Conservation (phyloP, 2,113 vertebrate genomes). For the Telmatochromis sp. region DNA sequence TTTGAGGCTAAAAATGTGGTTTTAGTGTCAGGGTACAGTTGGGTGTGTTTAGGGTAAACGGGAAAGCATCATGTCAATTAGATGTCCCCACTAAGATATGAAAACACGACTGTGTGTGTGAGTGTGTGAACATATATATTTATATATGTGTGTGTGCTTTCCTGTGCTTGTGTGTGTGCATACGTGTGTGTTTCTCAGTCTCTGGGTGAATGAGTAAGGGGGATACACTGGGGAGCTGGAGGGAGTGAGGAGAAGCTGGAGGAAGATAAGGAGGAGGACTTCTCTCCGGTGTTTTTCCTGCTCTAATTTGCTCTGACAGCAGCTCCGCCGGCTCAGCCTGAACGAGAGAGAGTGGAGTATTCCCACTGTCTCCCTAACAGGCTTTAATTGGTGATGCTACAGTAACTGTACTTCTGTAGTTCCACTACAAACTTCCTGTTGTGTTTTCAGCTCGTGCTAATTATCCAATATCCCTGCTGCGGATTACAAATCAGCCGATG, state of each 20-base stretch:
- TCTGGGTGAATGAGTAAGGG: background rate
- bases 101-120: background rate
- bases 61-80: background rate
- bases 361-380: background rate
- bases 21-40: background rate
- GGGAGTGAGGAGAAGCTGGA: background rate
- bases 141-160: background rate
- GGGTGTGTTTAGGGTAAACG: rapidly evolving
- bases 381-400: conserved; percentile 4
- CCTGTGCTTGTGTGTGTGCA: background rate
- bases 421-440: background rate
- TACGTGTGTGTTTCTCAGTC: background rate
- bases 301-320: conserved; percentile 46
- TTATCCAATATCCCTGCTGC: background rate
- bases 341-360: background rate
- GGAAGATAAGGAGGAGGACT: background rate
- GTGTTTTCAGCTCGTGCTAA: background rate
- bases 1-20: background rate
- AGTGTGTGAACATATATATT: background rate
- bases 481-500: background rate
- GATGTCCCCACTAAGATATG: background rate
- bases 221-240: background rate
- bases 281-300: conserved; percentile 13
- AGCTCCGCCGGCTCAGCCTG: conserved; percentile 8
- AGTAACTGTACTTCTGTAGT: background rate